Evolutionary conservation across 2,797 vertebrate species (phyloP).

Genomic region (Clamator glandarius): DNA sequence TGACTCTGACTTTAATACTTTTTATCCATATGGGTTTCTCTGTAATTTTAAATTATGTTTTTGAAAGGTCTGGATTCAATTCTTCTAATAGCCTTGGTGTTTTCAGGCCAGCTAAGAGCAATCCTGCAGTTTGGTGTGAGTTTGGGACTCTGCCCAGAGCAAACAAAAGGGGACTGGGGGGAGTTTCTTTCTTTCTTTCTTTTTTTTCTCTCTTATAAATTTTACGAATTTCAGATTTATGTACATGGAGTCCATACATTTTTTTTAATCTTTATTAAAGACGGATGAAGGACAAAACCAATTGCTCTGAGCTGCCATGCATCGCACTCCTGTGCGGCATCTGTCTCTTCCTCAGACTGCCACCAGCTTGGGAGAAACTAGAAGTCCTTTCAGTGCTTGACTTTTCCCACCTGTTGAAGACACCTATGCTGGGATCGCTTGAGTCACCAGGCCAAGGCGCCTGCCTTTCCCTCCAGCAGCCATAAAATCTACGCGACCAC

Average conservation of each 20-base stretch:
- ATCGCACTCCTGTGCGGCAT: background rate
- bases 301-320: background rate
- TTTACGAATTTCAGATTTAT: conserved; percentile 3
- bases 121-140: conserved; percentile 30
- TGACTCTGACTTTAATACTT: background rate
- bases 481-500: background rate
- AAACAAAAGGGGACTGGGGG: conserved; percentile 21
- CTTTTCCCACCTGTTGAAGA: background rate
- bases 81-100: background rate
- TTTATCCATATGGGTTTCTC: conserved; percentile 1
- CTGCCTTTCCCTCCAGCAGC: background rate
- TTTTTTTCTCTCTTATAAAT: background rate
- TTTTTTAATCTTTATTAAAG: conserved; percentile 6
- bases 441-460: background rate
- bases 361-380: background rate
- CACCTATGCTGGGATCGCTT: background rate
- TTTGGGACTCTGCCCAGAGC: conserved; percentile 29
- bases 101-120: conserved; percentile 8
- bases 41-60: background rate
- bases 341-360: background rate
- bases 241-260: background rate
- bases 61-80: conserved; percentile 54
- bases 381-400: background rate
- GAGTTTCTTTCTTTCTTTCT: background rate
- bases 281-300: background rate